Evolutionary conservation across 2,888 invertebrate genomes (phyloP).

Genomic region (Thereva unica): DNA sequence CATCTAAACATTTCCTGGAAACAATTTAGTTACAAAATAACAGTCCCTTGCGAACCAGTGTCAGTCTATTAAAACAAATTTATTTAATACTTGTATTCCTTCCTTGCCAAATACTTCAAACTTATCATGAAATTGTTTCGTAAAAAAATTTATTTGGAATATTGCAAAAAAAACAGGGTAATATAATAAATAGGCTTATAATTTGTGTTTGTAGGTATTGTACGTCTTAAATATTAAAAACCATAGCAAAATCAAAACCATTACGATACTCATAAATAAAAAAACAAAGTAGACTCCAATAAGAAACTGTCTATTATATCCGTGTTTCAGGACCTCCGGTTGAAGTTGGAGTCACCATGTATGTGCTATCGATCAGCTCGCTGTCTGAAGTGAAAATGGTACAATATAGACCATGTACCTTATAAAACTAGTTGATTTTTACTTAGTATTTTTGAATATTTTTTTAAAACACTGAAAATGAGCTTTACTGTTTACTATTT

Average conservation of each 20-base stretch:
- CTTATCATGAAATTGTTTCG: no score
- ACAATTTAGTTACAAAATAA: no score
- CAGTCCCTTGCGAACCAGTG: no score
- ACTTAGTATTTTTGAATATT: conserved; percentile 37
- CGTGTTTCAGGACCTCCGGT: conserved; percentile 90
- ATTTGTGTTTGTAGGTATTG: no score
- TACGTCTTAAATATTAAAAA: no score
- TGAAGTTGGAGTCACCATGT: conserved; percentile 97
- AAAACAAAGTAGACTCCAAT: conserved; percentile 37
- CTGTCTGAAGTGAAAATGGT: conserved; percentile 99
- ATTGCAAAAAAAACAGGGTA: no score
- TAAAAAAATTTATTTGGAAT: no score
- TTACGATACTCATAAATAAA: conserved; percentile 19
- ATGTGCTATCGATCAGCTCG: conserved; percentile 97
- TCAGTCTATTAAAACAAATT: no score
- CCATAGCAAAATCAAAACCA: not conserved
- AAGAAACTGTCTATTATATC: conserved; percentile 46
- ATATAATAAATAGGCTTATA: no score
- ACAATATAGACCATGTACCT: conserved; percentile 60
- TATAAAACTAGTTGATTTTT: conserved; percentile 41
- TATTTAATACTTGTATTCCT: no score
- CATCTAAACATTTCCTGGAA: no score
- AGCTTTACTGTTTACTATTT: conserved; percentile 19
- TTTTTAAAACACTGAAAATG: conserved; percentile 22
- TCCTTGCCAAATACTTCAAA: no score